phyloP scores from a whole-genome alignment of 2,113 vertebrate genomes.

The Xyliphius kryptos region DNA sequence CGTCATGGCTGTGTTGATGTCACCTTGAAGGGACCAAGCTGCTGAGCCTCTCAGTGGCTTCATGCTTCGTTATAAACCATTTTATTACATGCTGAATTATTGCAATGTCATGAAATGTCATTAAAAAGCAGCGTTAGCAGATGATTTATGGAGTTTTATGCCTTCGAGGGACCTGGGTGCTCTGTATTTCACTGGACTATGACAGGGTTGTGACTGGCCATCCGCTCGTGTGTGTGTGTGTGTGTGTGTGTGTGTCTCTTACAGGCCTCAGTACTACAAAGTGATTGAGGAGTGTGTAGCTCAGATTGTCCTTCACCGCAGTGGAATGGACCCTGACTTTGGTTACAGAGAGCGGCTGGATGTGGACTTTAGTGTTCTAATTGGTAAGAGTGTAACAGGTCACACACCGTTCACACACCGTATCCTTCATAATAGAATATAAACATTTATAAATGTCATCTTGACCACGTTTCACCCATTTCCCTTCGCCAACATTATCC shows the following conservation, averaged over 20 bases:
- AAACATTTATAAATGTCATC: too few species aligned
- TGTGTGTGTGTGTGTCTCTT: conserved; percentile 10
- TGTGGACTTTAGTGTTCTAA: conserved; percentile 82
- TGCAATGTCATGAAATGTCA: conserved; percentile 25
- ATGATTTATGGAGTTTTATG: neutral
- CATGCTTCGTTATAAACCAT: conserved; percentile 51
- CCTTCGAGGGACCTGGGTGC: conserved; percentile 1
- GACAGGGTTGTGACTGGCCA: conserved; percentile 54
- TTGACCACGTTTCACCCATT: too few species aligned
- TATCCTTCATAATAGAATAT: too few species aligned
- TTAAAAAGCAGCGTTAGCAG: conserved; percentile 2
- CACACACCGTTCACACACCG: too few species aligned
- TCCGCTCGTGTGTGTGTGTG: conserved; percentile 1
- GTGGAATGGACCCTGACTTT: conserved; percentile 91
- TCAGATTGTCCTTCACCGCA: conserved; percentile 89
- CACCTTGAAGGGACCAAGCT: conserved; percentile 62
- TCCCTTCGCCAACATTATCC: too few species aligned
- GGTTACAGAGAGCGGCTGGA: conserved; percentile 83
- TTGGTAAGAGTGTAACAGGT: conserved; percentile 71
- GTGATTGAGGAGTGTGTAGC: conserved; percentile 92
- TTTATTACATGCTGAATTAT: conserved; percentile 53
- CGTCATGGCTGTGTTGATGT: conserved; percentile 47
- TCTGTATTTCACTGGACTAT: conserved; percentile 20
- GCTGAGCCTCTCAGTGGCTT: conserved; percentile 29
- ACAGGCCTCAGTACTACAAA: conserved; percentile 95